Conservation (phyloP, 2,888 invertebrate species). For the Drosophila fulvimacula region DNA sequence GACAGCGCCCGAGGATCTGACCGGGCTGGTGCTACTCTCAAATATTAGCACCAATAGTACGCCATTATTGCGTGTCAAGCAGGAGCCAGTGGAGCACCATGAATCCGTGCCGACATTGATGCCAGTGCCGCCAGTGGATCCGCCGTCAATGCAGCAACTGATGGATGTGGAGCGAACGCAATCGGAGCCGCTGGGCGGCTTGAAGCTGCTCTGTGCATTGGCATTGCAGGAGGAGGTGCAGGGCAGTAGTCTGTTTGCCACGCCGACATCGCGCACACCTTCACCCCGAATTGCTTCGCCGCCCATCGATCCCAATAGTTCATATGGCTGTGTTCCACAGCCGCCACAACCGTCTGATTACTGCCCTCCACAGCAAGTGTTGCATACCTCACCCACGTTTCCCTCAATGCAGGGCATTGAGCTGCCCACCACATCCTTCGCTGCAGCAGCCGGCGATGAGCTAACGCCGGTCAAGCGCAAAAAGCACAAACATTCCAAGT, state of each 20-base stretch:
- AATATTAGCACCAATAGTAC: conserved; percentile 93
- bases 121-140: conserved; percentile 19
- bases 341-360: conserved; percentile 24
- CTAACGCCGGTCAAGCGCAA: conserved; percentile 81
- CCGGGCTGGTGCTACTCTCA: conserved; percentile 92
- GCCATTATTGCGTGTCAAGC: conserved; percentile 82
- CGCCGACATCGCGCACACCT: conserved; percentile 66
- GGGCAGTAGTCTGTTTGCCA: conserved; percentile 70
- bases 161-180: conserved; percentile 47
- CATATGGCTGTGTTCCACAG: conserved; percentile 13
- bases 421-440: conserved; percentile 69
- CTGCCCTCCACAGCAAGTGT: conserved; percentile 26
- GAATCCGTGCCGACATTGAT: conserved; percentile 31
- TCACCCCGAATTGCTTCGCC: conserved; percentile 43
- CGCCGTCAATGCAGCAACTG: conserved; percentile 18
- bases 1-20: conserved; percentile 88
- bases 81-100: conserved; percentile 77
- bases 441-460: conserved; percentile 16
- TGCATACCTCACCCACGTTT: conserved; percentile 59
- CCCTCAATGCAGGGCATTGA: conserved; percentile 82
- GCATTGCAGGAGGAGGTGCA: conserved; percentile 89
- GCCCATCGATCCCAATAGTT: conserved; percentile 13
- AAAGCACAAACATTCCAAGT: conserved; percentile 85
- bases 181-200: conserved; percentile 86
- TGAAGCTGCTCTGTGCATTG: conserved; percentile 92